A percentile compares a stretch with the other conserved stretches of the same genome.
Conservation (phyloP, 2,113 vertebrate genomes). For the Diadophis punctatus region DNA sequence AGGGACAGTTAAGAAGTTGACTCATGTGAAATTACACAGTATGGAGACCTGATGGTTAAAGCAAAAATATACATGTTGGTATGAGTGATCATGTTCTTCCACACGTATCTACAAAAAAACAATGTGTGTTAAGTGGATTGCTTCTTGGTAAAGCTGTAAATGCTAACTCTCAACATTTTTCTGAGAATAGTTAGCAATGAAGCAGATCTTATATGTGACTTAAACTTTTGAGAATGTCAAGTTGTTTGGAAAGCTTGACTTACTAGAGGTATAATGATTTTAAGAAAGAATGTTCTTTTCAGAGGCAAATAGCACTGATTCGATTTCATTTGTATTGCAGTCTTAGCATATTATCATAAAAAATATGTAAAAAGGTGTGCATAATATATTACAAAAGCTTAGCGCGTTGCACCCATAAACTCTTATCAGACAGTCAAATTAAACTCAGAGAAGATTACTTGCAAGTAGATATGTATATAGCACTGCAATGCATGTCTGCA, state of each 20-base stretch:
- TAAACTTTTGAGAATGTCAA: constrained; percentile 37
- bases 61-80: not conserved
- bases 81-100: not conserved
- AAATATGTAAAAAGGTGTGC: not conserved
- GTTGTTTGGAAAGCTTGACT: not conserved
- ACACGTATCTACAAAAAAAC: not conserved
- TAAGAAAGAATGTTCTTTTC: not conserved
- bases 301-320: not conserved
- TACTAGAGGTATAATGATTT: not conserved
- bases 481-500: not conserved
- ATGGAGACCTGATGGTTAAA: not conserved
- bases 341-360: not conserved
- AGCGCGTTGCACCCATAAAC: not conserved
- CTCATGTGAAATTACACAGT: not conserved
- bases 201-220: constrained; percentile 22
- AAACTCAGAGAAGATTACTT: not conserved
- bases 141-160: not conserved
- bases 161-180: constrained; percentile 9
- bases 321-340: not conserved
- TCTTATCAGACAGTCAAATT: not conserved
- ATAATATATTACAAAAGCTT: not conserved
- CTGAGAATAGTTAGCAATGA: not conserved
- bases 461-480: not conserved
- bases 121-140: not conserved
- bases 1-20: not conserved